Conservation (phyloP, 2,888 invertebrate species). For the Ichneumon xanthorius region DNA sequence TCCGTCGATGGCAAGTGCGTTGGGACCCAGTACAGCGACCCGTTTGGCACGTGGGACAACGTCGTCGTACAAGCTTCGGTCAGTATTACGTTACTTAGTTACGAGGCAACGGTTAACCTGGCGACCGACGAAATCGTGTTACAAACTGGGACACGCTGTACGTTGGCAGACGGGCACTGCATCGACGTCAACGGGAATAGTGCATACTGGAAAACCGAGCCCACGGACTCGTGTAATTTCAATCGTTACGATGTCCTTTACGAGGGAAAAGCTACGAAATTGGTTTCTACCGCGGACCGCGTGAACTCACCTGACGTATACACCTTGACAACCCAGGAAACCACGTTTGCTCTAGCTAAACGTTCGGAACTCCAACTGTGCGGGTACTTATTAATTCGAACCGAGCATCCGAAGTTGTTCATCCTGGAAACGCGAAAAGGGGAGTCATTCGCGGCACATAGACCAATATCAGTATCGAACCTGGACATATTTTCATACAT, state of each 20-base stretch:
- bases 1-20: conserved; percentile 55
- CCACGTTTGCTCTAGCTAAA: conserved; percentile 36
- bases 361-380: not conserved
- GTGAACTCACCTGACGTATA: not conserved
- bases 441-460: not conserved
- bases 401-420: conserved; percentile 29
- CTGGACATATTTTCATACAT: conserved; percentile 71
- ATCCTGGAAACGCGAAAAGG: conserved; percentile 25
- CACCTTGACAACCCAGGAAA: conserved; percentile 6
- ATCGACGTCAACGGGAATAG: conserved; percentile 40
- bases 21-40: conserved; percentile 67
- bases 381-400: conserved; percentile 33
- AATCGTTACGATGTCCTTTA: conserved; percentile 46
- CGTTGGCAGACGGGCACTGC: conserved; percentile 14
- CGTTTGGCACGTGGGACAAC: conserved; percentile 63
- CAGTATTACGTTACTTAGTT: not conserved
- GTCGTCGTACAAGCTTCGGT: conserved; percentile 56
- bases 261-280: conserved; percentile 22
- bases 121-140: not conserved
- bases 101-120: conserved; percentile 34
- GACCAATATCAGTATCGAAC: conserved; percentile 18
- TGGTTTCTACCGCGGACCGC: not conserved
- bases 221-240: conserved; percentile 47
- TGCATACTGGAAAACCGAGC: conserved; percentile 48
- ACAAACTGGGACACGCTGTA: conserved; percentile 29